phyloP scores from a whole-genome alignment of 2,888 invertebrate species.

The Melanchra persicariae region DNA sequence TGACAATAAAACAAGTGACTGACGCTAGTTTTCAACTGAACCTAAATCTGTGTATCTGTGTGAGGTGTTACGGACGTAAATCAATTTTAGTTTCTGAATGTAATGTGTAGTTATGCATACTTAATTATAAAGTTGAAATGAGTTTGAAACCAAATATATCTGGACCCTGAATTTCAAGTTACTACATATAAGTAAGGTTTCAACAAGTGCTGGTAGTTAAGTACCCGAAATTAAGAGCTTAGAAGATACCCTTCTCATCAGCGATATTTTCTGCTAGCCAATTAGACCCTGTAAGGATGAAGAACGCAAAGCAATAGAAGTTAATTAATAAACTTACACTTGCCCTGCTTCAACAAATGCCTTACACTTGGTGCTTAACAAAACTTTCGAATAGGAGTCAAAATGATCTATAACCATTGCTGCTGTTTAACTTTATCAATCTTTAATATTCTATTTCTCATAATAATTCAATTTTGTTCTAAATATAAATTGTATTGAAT shows the following conservation, averaged over 20 bases:
- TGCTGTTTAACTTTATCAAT: conserved; percentile 41
- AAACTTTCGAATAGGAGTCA: conserved; percentile 53
- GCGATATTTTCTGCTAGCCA: neutral
- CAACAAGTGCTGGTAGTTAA: too few species aligned
- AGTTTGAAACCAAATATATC: too few species aligned
- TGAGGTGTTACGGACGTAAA: too few species aligned
- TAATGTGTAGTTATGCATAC: too few species aligned
- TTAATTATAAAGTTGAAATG: too few species aligned
- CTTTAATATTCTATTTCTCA: conserved; percentile 21
- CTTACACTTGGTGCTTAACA: conserved; percentile 51
- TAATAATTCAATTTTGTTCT: conserved; percentile 34
- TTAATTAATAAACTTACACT: conserved; percentile 2
- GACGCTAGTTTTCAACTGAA: too few species aligned
- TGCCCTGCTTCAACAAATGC: conserved; percentile 17
- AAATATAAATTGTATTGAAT: conserved; percentile 37
- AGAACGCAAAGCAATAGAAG: neutral
- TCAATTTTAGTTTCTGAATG: too few species aligned
- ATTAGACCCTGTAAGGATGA: neutral
- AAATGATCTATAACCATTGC: conserved; percentile 37
- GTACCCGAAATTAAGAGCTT: too few species aligned
- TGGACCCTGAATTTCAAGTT: too few species aligned
- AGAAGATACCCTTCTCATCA: neutral
- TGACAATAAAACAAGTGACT: too few species aligned
- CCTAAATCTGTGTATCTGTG: too few species aligned
- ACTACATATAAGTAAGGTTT: too few species aligned